These are phyloP conservation scores for Orchesellides sinensis DNA, from an alignment of 2,888 invertebrate genomes.

Conservation along the genomic window DNA sequence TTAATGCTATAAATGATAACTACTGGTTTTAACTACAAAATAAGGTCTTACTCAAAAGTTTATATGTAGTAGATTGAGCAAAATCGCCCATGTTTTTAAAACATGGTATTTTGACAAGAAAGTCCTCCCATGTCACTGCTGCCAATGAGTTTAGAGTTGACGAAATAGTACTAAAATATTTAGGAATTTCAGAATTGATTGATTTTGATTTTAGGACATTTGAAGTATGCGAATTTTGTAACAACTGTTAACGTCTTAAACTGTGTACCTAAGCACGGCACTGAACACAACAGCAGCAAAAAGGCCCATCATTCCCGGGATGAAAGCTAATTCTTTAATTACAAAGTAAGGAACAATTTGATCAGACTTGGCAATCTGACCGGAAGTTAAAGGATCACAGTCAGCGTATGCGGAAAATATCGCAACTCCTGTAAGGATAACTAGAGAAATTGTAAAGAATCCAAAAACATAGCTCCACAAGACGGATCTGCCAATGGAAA, in stretches of 20 bases:
- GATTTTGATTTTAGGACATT: not conserved
- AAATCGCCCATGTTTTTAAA: slow-evolving; percentile 63
- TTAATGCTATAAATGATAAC: too few relatives aligned
- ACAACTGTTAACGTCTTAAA: too few relatives aligned
- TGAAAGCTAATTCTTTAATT: slow-evolving; percentile 65
- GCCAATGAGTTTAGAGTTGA: slow-evolving; percentile 70
- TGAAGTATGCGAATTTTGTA: not conserved
- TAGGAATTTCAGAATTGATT: not conserved
- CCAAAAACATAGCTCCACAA: slow-evolving; percentile 46
- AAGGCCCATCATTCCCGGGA: slow-evolving; percentile 73
- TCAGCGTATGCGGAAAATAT: slow-evolving; percentile 66
- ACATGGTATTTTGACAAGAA: slow-evolving; percentile 58
- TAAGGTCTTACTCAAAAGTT: slow-evolving; percentile 50
- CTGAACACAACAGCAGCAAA: slow-evolving; percentile 69
- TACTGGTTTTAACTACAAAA: not conserved
- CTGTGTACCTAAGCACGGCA: slow-evolving; percentile 73
- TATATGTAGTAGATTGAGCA: slow-evolving; percentile 59
- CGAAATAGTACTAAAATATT: slow-evolving; percentile 65
- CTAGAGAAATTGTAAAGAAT: slow-evolving; percentile 59
- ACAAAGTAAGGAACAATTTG: slow-evolving; percentile 71
- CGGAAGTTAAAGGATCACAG: slow-evolving; percentile 67
- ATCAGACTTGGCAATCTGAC: slow-evolving; percentile 65
- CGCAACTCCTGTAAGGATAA: slow-evolving; percentile 69
- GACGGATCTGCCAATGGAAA: slow-evolving; percentile 7
- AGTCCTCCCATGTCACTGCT: slow-evolving; percentile 72